Conservation (phyloP, 2,888 invertebrate species). For the Nineta flava region DNA sequence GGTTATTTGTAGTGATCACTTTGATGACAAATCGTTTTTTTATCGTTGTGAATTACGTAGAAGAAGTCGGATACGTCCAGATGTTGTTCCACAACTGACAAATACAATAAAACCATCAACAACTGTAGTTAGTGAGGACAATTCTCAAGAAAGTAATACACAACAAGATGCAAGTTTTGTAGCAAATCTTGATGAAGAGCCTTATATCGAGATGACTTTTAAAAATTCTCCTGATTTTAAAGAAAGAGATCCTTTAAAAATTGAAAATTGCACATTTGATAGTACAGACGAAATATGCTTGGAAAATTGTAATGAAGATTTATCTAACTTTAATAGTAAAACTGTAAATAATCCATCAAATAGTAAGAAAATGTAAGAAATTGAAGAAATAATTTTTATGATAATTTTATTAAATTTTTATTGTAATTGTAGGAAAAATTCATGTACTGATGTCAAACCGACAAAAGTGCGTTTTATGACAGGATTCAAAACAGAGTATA, state of each 20-base stretch:
- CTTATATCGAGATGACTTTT: slow-evolving; percentile 1
- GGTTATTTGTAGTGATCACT: background rate
- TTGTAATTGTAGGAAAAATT: background rate
- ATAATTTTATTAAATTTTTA: background rate
- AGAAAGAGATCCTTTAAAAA: background rate
- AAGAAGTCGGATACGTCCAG: background rate
- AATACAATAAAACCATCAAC: background rate
- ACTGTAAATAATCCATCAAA: background rate
- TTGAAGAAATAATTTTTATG: background rate
- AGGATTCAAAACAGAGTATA: background rate
- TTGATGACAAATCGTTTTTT: background rate
- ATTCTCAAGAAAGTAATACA: slow-evolving; percentile 1
- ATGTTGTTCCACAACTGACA: background rate
- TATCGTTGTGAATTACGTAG: background rate
- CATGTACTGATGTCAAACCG: background rate
- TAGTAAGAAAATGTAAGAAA: background rate
- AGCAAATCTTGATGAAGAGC: background rate
- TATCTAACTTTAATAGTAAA: background rate
- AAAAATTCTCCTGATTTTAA: background rate
- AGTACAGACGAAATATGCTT: background rate
- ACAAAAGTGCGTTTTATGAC: background rate
- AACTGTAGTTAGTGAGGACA: background rate
- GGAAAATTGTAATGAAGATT: background rate
- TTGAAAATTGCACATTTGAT: background rate
- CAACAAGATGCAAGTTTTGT: background rate